Percentiles rank a stretch among this genome's conserved stretches.
phyloP scores from a whole-genome alignment of 2,888 invertebrate species.

The Volucella zonaria region DNA sequence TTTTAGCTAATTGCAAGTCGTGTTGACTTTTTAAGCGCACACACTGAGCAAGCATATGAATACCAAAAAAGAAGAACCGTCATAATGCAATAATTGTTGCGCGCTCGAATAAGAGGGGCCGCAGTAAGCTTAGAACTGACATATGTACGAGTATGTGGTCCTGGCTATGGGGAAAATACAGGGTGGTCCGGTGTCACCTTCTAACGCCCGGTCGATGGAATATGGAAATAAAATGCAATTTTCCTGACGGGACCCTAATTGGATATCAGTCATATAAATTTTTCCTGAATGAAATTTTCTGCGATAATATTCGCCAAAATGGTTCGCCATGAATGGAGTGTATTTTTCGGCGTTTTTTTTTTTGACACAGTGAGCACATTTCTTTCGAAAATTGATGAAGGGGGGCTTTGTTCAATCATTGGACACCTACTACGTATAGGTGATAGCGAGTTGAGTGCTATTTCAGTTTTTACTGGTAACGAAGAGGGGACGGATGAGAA shows the following conservation, averaged over 20 bases:
- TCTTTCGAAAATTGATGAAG: not conserved
- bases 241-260: conserved; percentile 75
- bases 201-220: conserved; percentile 48
- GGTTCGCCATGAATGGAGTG: not conserved
- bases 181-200: not conserved
- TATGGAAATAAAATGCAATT: conserved; percentile 76
- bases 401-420: conserved; percentile 23
- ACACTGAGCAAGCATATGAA: conserved; percentile 44
- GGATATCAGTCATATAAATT: conserved; percentile 77
- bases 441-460: conserved; percentile 1
- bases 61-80: conserved; percentile 25
- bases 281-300: conserved; percentile 74
- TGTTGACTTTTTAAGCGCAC: conserved; percentile 70
- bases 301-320: conserved; percentile 73
- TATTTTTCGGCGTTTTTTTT: conserved; percentile 8
- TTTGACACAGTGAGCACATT: not conserved
- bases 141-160: not conserved
- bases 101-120: conserved; percentile 7
- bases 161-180: no score
- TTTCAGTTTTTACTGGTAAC: conserved; percentile 25
- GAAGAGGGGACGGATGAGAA: conserved; percentile 9
- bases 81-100: conserved; percentile 71
- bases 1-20: conserved; percentile 72
- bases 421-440: conserved; percentile 27
- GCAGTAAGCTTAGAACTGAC: not conserved